Percentiles rank a stretch among this genome's conserved stretches.
These are phyloP conservation scores for Notothenia coriiceps DNA, from an alignment of 2,113 vertebrate species.

Conservation along the genomic window DNA sequence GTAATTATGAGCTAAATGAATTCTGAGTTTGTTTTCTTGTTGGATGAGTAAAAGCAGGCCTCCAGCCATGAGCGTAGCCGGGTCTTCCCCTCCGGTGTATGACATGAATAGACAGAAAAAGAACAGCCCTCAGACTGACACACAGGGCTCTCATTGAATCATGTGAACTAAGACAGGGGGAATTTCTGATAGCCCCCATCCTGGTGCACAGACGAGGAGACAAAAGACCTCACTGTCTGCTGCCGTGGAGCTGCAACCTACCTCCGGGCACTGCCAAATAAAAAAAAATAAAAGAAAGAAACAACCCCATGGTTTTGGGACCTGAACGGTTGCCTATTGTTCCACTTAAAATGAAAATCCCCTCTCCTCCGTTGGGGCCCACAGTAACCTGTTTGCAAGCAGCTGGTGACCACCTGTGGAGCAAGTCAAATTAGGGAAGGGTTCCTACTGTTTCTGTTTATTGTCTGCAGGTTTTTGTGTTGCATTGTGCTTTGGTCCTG, in stretches of 20 bases:
- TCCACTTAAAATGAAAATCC: conserved; percentile 76
- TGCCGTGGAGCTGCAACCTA: conserved; percentile 84
- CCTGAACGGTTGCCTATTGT: conserved; percentile 87
- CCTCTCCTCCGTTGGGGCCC: conserved; percentile 76
- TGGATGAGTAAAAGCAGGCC: conserved; percentile 79
- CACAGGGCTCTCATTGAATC: conserved; percentile 89
- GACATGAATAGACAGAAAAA: conserved; percentile 87
- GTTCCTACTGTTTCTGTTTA: conserved; percentile 92
- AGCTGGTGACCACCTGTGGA: conserved; percentile 97
- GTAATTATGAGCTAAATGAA: conserved; percentile 69
- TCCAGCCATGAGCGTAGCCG: conserved; percentile 53
- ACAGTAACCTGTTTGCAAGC: conserved; percentile 91
- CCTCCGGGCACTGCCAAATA: conserved; percentile 90
- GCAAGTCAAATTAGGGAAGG: conserved; percentile 95
- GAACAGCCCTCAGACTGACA: conserved; percentile 87
- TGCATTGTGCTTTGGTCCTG: conserved; percentile 83
- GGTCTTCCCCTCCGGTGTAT: conserved; percentile 75
- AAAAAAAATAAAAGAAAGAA: conserved; percentile 50
- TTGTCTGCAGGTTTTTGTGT: conserved; percentile 89
- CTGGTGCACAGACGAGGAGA: conserved; percentile 86
- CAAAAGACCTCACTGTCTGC: conserved; percentile 94
- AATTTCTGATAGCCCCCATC: conserved; percentile 92
- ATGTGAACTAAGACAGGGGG: conserved; percentile 86
- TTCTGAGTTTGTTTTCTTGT: conserved; percentile 59
- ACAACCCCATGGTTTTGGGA: conserved; percentile 90